These are phyloP conservation scores for Drosophila insularis DNA, from an alignment of 1,140 invertebrate genomes.

Conservation along the genomic window DNA sequence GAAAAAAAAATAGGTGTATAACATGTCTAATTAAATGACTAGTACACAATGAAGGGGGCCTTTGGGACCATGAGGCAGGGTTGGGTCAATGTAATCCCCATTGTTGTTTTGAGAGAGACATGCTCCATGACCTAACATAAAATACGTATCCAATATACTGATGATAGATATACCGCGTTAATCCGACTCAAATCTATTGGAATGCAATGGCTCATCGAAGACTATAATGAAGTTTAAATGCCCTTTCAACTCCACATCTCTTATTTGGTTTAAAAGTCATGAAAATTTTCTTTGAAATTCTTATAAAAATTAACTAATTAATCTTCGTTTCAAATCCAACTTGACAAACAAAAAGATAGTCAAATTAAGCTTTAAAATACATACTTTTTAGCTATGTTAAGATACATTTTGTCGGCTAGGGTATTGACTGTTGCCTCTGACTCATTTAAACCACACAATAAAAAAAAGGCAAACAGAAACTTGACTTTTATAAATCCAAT, in stretches of 20 bases:
- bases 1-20: constrained; percentile 26
- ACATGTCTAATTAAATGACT: constrained; percentile 35
- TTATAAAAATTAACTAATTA: no score
- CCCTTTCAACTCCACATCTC: no score
- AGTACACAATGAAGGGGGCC: constrained; percentile 39
- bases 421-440: background rate
- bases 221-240: no score
- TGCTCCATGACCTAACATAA: constrained; percentile 71
- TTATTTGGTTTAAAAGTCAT: no score
- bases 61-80: background rate
- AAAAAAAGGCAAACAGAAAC: background rate
- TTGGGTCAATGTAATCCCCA: constrained; percentile 43
- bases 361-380: background rate
- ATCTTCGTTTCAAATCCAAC: no score
- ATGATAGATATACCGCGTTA: background rate
- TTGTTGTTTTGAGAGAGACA: constrained; percentile 43
- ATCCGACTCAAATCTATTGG: background rate
- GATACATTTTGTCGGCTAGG: background rate
- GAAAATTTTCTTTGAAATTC: no score
- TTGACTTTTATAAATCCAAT: constrained; percentile 2
- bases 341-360: no score
- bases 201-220: no score
- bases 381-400: background rate
- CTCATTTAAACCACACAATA: background rate
- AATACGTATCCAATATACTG: background rate